Conservation (phyloP, 2,113 vertebrate genomes). For the Osmerus eperlanus region DNA sequence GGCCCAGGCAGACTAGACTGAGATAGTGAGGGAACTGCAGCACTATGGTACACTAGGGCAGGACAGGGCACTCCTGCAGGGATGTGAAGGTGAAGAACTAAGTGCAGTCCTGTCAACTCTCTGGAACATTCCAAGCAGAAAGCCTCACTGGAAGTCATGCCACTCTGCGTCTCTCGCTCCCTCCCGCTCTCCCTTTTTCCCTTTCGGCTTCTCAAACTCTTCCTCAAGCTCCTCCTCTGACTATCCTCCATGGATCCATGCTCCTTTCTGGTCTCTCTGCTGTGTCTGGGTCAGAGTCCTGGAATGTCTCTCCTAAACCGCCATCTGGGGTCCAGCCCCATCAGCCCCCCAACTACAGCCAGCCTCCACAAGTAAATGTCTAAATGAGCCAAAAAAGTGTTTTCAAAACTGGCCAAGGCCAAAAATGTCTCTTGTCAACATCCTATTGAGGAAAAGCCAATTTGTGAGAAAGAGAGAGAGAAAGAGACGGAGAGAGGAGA, state of each 20-base stretch:
- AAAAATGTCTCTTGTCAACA: conserved; percentile 38
- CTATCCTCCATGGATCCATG: conserved; percentile 29
- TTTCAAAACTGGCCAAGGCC: conserved; percentile 34
- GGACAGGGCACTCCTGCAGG: conserved; percentile 13
- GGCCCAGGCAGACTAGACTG: background rate
- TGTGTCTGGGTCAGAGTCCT: conserved; percentile 30
- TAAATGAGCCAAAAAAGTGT: conserved; percentile 38
- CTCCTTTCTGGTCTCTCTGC: conserved; percentile 25
- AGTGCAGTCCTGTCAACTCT: conserved; percentile 54
- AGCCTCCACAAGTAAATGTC: conserved; percentile 27
- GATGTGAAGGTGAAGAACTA: conserved; percentile 31
- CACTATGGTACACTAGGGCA: conserved; percentile 17
- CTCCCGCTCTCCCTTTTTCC: background rate
- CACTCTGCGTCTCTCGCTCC: conserved; percentile 13
- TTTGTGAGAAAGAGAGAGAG: conserved; percentile 16
- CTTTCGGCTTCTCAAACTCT: background rate
- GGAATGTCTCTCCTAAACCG: conserved; percentile 37
- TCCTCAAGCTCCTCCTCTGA: background rate
- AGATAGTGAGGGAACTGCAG: background rate
- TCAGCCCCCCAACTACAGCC: conserved; percentile 16
- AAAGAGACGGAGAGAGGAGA: conserved; percentile 1
- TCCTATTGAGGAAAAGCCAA: conserved; percentile 16
- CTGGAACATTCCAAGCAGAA: conserved; percentile 39
- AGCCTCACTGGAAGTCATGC: conserved; percentile 33
- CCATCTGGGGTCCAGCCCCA: conserved; percentile 43